These are phyloP conservation scores for Pseudoatta argentina DNA, from an alignment of 1,140 invertebrate genomes.

Conservation along the genomic window DNA sequence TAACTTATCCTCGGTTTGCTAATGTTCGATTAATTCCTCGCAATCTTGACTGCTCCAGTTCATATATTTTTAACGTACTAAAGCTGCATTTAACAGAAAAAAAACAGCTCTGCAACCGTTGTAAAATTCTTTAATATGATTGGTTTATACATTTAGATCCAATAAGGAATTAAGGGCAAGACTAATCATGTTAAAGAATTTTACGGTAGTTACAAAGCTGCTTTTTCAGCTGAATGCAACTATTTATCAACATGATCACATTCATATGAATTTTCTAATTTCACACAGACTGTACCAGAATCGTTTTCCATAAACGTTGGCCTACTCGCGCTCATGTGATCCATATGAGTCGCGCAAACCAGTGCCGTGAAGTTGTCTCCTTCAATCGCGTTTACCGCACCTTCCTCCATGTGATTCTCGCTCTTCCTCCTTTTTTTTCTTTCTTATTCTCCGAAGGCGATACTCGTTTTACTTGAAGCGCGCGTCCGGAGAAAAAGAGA, in stretches of 20 bases:
- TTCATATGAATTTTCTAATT: too few species aligned
- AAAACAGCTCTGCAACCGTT: too few species aligned
- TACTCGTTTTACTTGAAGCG: background rate
- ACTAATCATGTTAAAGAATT: too few species aligned
- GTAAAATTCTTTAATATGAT: too few species aligned
- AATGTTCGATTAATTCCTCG: background rate
- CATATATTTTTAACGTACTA: background rate
- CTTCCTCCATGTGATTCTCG: background rate
- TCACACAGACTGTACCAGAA: too few species aligned
- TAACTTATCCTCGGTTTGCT: background rate
- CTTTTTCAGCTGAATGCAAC: too few species aligned
- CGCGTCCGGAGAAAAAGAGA: background rate
- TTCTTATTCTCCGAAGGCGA: background rate
- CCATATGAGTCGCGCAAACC: background rate
- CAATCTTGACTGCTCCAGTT: background rate
- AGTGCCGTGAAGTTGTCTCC: background rate
- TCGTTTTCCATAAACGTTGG: background rate
- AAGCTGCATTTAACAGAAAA: too few species aligned
- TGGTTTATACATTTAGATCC: too few species aligned
- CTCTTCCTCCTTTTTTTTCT: background rate
- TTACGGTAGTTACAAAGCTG: too few species aligned
- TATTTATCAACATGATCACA: too few species aligned
- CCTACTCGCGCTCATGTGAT: slow-evolving; percentile 4
- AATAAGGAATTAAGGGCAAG: too few species aligned
- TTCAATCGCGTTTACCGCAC: background rate